Evolutionary conservation across 2,888 invertebrate genomes (phyloP).

Genomic region (Nemotelus pantherinus): DNA sequence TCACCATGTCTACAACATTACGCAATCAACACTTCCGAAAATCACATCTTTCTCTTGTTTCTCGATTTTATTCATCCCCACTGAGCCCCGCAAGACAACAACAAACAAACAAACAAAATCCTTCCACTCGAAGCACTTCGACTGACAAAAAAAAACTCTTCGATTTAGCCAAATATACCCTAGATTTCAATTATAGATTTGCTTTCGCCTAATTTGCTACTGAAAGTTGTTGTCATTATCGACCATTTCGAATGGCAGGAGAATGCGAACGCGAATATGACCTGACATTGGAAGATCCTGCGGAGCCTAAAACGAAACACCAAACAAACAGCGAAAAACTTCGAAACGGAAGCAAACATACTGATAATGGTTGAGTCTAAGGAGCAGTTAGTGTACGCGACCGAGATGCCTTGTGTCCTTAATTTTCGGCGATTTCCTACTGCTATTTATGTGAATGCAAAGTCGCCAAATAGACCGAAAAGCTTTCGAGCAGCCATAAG

Average conservation of each 20-base stretch:
- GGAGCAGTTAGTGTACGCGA: neutral
- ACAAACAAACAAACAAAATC: neutral
- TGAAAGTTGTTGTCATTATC: neutral
- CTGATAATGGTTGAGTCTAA: neutral
- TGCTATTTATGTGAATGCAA: neutral
- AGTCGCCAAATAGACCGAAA: neutral
- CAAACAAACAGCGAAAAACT: neutral
- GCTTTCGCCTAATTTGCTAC: neutral
- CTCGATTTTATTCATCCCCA: neutral
- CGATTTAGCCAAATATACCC: neutral
- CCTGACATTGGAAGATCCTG: too few species aligned
- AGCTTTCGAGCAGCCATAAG: neutral
- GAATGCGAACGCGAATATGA: too few species aligned
- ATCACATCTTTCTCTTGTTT: neutral
- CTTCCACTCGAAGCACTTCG: neutral
- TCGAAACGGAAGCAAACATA: neutral
- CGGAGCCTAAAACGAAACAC: too few species aligned
- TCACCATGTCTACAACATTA: neutral
- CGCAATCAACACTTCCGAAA: neutral
- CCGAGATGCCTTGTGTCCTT: slow-evolving; percentile 17
- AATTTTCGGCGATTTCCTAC: slow-evolving; percentile 5
- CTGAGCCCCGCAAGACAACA: neutral
- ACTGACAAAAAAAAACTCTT: neutral
- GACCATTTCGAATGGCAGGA: too few species aligned
- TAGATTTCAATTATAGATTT: slow-evolving; percentile 28